Percentiles rank a stretch among this genome's conserved stretches.
These are phyloP conservation scores for Ennomos quercinarius DNA, from an alignment of 2,888 invertebrate species.

Conservation along the genomic window DNA sequence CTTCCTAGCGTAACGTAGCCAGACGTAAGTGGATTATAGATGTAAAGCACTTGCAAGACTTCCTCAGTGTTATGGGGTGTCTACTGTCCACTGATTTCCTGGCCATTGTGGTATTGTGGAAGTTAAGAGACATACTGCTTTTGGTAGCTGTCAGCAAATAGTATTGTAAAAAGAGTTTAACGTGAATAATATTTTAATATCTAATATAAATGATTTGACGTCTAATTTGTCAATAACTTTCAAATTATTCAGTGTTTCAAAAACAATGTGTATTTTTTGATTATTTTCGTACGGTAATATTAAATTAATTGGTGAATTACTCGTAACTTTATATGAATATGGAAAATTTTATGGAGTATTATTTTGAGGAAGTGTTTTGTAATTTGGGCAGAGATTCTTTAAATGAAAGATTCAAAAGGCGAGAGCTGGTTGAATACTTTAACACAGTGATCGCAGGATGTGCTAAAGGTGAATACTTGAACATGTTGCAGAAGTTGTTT, in stretches of 20 bases:
- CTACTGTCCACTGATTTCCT: conserved; percentile 56
- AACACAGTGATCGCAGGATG: conserved; percentile 92
- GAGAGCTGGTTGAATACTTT: conserved; percentile 91
- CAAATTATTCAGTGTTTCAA: too few relatives aligned
- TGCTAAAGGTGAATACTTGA: conserved; percentile 84
- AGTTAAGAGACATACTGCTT: too few relatives aligned
- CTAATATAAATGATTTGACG: too few relatives aligned
- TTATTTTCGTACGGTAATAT: too few relatives aligned
- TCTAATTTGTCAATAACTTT: too few relatives aligned
- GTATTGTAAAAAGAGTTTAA: too few relatives aligned
- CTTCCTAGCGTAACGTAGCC: conserved; percentile 56
- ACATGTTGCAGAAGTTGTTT: conserved; percentile 8
- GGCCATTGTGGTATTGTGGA: conserved; percentile 43
- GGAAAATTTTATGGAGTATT: conserved; percentile 92
- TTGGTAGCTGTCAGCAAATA: too few relatives aligned
- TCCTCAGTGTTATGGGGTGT: conserved; percentile 42
- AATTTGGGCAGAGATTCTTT: conserved; percentile 90
- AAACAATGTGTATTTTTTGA: too few relatives aligned
- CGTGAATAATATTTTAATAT: too few relatives aligned
- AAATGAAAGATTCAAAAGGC: conserved; percentile 89
- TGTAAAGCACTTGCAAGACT: conserved; percentile 57
- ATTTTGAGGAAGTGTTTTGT: conserved; percentile 91
- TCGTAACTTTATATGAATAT: conserved; percentile 64
- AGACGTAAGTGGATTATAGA: conserved; percentile 65
- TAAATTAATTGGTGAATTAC: too few relatives aligned